Evolutionary conservation across 2,797 vertebrate species (phyloP).

Genomic region (Dallia pectoralis): DNA sequence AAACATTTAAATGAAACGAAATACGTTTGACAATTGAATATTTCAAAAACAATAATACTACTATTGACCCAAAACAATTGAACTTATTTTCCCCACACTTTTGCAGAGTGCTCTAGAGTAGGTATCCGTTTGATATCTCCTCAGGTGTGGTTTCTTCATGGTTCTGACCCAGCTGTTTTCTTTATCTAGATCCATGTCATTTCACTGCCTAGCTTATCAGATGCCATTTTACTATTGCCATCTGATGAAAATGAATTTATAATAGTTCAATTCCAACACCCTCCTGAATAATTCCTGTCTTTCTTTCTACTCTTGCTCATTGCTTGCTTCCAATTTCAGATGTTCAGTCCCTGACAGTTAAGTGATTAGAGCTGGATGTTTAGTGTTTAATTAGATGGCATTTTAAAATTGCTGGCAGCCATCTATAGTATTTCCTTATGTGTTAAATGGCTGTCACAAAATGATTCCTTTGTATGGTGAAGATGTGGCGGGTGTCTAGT

Average conservation of each 20-base stretch:
- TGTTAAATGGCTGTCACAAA: slow-evolving; percentile 63
- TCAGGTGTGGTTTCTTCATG: slow-evolving; percentile 56
- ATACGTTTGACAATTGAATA: too few species aligned
- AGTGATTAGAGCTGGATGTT: slow-evolving; percentile 67
- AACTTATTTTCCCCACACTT: too few species aligned
- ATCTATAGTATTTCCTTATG: slow-evolving; percentile 2
- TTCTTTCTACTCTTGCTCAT: slow-evolving; percentile 38
- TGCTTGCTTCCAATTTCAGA: slow-evolving; percentile 69
- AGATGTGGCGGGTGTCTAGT: slow-evolving; percentile 60
- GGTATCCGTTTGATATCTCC: not conserved
- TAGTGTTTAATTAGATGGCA: slow-evolving; percentile 32
- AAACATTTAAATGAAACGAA: too few species aligned
- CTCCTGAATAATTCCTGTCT: slow-evolving; percentile 50
- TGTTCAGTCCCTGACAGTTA: slow-evolving; percentile 74
- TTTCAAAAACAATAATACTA: too few species aligned
- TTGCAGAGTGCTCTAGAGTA: not conserved
- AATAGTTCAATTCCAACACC: slow-evolving; percentile 74
- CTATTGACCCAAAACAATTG: too few species aligned
- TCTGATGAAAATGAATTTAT: slow-evolving; percentile 72
- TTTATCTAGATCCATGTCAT: slow-evolving; percentile 63
- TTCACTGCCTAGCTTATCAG: slow-evolving; percentile 64
- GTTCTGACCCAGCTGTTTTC: slow-evolving; percentile 57
- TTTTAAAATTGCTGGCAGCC: not conserved
- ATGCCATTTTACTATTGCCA: slow-evolving; percentile 68
- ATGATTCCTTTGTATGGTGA: slow-evolving; percentile 69